Evolutionary conservation across 2,888 invertebrate species (phyloP), one percentile per base, ranked within the genome.

Genomic region (Euclidia mi): DNA sequence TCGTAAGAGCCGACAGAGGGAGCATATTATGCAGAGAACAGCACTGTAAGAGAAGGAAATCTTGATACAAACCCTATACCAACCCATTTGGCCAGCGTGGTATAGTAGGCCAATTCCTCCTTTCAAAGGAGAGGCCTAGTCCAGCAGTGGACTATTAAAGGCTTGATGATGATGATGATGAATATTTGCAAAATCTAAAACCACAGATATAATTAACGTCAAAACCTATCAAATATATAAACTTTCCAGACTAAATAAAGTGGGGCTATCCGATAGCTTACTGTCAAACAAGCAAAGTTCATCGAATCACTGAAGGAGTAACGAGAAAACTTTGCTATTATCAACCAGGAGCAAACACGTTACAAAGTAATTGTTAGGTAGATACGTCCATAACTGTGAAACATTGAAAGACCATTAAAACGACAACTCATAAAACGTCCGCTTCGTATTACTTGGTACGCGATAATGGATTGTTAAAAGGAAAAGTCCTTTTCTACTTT

Each of bases 361-460:
- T 34, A 53, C 51, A 66, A 59, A 66, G 56, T 46, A 44, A 44
- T 57, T 53, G 45, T 51, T 46, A 7, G 3, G 28, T 50, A 15
- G 66, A 44, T 40, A 43, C 41, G 17, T 18, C 35, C 42, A 49
- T 46, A 65, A 56, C 57, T 58, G 28, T 51, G 44, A 67, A 74
- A 76, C 77, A 76, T 76, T 71, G 72, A 73, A 78, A 68, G 50
- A 56, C 56, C 65, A 73, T 78, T 78, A 78, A 70, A 72, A 67
- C 41, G 60, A 64, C 59, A 32, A 65, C 61, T 69, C 61, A 68
- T 67, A 74, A 77, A 75, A 67, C 44, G 57, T 60, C 59, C 56
- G 59, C 64, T 67, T 63, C 49, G 43, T 56, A 56, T 64, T 61
- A 76, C 68, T 75, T 73, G 67, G 65, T 55, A 34, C 58, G 49